These are phyloP conservation scores for Pantherophis vulpinus DNA, from an alignment of 2,797 vertebrate genomes.

Conservation along the genomic window DNA sequence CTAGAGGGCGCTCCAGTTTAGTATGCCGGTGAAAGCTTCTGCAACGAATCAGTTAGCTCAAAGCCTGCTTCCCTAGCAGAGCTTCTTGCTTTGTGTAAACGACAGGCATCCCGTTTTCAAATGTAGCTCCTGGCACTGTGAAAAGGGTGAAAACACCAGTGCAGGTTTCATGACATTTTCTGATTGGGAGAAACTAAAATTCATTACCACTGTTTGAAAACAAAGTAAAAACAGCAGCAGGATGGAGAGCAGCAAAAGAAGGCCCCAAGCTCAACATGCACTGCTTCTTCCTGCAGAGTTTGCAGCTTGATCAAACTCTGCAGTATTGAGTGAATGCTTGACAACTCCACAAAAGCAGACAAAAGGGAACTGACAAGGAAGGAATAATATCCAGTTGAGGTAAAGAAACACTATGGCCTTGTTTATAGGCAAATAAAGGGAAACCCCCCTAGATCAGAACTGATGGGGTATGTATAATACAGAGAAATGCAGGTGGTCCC, in stretches of 20 bases:
- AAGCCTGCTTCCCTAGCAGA: background rate
- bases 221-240: slow-evolving; percentile 10
- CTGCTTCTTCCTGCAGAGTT: background rate
- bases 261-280: background rate
- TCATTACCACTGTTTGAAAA: slow-evolving; percentile 11
- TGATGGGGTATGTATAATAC: background rate
- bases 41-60: background rate
- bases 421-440: slow-evolving; percentile 20
- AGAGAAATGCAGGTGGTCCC: background rate
- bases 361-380: background rate
- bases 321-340: background rate
- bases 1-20: slow-evolving; percentile 17
- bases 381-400: background rate
- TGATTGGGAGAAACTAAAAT: background rate
- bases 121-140: background rate
- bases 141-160: background rate
- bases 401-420: background rate
- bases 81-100: background rate
- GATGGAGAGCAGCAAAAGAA: too few species aligned
- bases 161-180: background rate
- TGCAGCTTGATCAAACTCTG: slow-evolving; percentile 16
- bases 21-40: background rate
- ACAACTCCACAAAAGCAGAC: background rate
- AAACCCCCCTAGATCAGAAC: background rate
- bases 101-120: background rate